A percentile compares a stretch with the other conserved stretches of the same genome.
Evolutionary conservation across 2,113 vertebrate species (phyloP).

Genomic region (Pituophis catenifer): DNA sequence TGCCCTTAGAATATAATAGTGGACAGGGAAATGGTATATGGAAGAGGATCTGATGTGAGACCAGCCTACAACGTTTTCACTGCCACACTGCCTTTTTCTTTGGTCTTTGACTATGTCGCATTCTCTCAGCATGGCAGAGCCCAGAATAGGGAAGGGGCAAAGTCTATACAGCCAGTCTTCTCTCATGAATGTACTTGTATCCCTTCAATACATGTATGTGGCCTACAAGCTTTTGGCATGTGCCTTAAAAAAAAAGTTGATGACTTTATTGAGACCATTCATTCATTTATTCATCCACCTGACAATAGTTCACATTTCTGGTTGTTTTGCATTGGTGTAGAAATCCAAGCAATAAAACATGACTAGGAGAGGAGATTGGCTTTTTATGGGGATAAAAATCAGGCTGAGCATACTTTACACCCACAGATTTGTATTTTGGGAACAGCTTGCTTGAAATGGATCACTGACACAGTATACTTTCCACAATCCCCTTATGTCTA

Average conservation of each 20-base stretch:
- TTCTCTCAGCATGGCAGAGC: neutral
- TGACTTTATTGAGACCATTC: neutral
- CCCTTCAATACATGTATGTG: neutral
- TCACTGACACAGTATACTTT: neutral
- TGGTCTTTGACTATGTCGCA: neutral
- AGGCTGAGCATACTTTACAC: neutral
- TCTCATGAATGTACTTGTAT: neutral
- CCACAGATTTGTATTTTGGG: neutral
- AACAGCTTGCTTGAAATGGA: neutral
- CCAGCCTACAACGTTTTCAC: neutral
- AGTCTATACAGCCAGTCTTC: neutral
- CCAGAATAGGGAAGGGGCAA: neutral
- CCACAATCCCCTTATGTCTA: neutral
- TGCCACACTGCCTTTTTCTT: neutral
- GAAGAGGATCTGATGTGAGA: neutral
- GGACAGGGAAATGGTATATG: neutral
- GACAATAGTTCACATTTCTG: neutral
- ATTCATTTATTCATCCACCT: neutral
- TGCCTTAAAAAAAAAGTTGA: neutral
- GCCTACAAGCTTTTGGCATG: neutral
- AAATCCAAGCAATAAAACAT: neutral
- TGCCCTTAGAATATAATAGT: neutral
- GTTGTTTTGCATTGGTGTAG: neutral
- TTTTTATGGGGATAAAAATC: neutral
- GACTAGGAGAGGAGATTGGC: neutral